A percentile compares a stretch with the other conserved stretches of the same genome.
phyloP scores from a whole-genome alignment of 2,113 vertebrate species.

The Pseudorasbora parva region DNA sequence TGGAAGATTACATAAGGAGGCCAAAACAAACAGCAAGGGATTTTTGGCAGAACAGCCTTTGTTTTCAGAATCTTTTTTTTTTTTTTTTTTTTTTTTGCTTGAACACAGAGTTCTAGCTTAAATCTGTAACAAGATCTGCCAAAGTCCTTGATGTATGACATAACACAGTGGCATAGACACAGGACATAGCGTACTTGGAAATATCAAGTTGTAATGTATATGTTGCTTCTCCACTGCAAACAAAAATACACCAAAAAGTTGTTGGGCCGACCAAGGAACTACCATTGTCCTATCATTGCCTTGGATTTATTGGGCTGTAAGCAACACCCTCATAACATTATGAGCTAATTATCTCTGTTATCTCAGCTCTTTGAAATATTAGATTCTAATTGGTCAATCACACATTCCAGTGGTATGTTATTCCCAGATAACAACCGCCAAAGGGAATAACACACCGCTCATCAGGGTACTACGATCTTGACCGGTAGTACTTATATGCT shows the following conservation, averaged over 20 bases:
- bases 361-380: no score
- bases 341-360: no score
- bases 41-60: conserved; percentile 21
- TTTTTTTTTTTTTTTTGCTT: neutral
- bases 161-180: neutral
- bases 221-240: neutral
- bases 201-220: neutral
- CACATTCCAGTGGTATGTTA: no score
- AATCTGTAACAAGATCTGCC: neutral
- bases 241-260: neutral
- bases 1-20: conserved; percentile 3
- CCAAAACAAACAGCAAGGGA: neutral
- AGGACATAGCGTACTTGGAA: neutral
- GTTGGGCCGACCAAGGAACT: neutral
- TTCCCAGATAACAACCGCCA: no score
- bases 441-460: no score
- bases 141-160: neutral
- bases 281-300: neutral
- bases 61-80: neutral
- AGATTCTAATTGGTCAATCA: no score
- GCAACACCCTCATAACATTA: no score
- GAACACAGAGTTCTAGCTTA: neutral
- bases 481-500: no score
- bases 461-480: no score
- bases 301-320: no score